Evolutionary conservation across 1,140 invertebrate species (phyloP), one percentile per base, ranked within the genome.

Genomic region (Cotesia chilonis): DNA sequence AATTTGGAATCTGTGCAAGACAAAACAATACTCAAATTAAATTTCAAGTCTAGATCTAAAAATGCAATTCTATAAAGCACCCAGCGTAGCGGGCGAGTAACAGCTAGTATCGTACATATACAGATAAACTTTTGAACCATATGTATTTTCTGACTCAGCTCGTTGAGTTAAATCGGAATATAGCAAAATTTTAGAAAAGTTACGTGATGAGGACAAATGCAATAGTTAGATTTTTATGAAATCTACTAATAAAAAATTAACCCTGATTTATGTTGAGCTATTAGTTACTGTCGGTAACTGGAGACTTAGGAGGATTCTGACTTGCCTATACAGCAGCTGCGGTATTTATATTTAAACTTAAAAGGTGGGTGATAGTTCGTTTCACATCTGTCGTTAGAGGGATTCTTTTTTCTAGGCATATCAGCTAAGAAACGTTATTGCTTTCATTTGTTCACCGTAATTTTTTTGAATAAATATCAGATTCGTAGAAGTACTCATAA

Each of bases 241-340:
- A 28, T n/a, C 6, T 12, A 57, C 3, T 28, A 61, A 61, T 35
- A 68, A 66, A 68, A 66, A 71, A 70, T 63, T 51, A 70, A 71
- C 41, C 41, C 36, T 35, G 28, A 28, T 28, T 28, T 28, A 28
- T 28, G 14, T 64, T 70, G 66, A 55, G 12, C 54, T 59, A 51
- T 75, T 64, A 69, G 57, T 74, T 52, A 20, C 77, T 35, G 81
- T 80, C 76, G 81, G 76, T 83, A 83, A 83, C 73, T 78, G 47
- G 74, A 72, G 36, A 74, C 78, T 83, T 83, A 83, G 82, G 82
- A 79, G 81, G 70, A 73, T 14, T 65, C 81, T 81, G n/a, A 79
- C 77, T 83, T 83, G 75, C 80, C 82, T 68, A 73, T 75, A 63
- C 73, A 78, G 80, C 75, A 79, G 71, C 76, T 76, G 74, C 68